Evolutionary conservation across 2,888 invertebrate genomes (phyloP).

Genomic region (Trimorus sp.): DNA sequence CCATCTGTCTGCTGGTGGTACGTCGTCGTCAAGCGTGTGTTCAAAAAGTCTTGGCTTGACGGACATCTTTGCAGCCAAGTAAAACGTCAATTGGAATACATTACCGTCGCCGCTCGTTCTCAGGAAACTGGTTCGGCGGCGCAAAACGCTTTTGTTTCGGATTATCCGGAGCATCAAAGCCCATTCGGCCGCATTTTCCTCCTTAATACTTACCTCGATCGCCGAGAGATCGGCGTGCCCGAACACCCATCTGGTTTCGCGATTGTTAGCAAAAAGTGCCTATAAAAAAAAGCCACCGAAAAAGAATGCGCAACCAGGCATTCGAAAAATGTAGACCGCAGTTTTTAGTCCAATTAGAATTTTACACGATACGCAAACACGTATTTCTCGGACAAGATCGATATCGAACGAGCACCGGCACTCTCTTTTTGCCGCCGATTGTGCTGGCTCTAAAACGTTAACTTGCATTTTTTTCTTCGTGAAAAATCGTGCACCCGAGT

Average conservation of each 20-base stretch:
- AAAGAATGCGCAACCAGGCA: too few species aligned
- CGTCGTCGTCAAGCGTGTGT: slow-evolving; percentile 57
- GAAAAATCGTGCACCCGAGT: too few species aligned
- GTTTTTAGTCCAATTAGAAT: slow-evolving; percentile 31
- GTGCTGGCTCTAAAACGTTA: too few species aligned
- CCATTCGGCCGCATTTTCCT: slow-evolving; percentile 31
- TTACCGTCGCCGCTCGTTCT: slow-evolving; percentile 55
- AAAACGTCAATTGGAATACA: slow-evolving; percentile 71
- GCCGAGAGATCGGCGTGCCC: background rate
- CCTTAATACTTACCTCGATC: background rate
- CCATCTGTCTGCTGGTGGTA: slow-evolving; percentile 54
- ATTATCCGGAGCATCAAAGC: slow-evolving; percentile 53
- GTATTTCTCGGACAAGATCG: slow-evolving; percentile 4
- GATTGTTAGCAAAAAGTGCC: too few species aligned
- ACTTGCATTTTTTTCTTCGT: too few species aligned
- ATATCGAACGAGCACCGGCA: too few species aligned
- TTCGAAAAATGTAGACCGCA: too few species aligned
- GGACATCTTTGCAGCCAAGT: slow-evolving; percentile 54
- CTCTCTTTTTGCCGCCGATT: too few species aligned
- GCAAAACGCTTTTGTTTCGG: slow-evolving; percentile 45
- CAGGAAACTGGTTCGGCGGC: slow-evolving; percentile 43
- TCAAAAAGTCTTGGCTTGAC: slow-evolving; percentile 51
- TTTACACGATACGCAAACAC: background rate
- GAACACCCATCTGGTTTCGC: slow-evolving; percentile 17
- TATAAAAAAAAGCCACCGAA: too few species aligned